Conservation (phyloP, 2,113 vertebrate genomes). For the Clarias magur region DNA sequence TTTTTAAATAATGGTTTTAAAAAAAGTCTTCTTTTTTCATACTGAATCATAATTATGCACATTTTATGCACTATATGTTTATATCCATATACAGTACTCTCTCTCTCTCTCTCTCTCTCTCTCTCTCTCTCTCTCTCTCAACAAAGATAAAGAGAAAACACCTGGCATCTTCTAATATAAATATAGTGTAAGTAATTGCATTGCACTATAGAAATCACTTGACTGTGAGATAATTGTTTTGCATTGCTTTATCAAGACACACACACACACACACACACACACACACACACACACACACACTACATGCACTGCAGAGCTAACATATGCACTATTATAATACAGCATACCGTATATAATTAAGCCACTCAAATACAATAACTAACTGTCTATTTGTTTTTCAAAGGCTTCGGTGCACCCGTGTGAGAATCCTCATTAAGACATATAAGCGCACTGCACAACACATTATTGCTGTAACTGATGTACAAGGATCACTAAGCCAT, state of each 20-base stretch:
- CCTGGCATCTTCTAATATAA: not conserved
- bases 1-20: no score
- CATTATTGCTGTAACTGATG: not conserved
- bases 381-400: not conserved
- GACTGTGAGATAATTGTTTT: not conserved
- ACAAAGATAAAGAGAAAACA: not conserved
- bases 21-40: no score
- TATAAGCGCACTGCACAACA: not conserved
- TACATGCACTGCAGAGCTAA: not conserved
- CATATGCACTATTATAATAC: not conserved
- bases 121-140: no score
- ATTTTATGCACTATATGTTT: no score
- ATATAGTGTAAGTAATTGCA: not conserved
- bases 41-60: no score
- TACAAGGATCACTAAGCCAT: not conserved
- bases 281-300: not conserved
- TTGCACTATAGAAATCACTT: not conserved
- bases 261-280: not conserved
- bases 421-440: constrained; percentile 11
- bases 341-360: not conserved
- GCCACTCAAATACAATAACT: not conserved
- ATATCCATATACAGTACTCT: no score
- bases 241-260: not conserved
- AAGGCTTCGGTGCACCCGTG: not conserved
- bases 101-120: no score